Conservation (phyloP, 1,140 invertebrate genomes). For the Trinorchestia longiramus region DNA sequence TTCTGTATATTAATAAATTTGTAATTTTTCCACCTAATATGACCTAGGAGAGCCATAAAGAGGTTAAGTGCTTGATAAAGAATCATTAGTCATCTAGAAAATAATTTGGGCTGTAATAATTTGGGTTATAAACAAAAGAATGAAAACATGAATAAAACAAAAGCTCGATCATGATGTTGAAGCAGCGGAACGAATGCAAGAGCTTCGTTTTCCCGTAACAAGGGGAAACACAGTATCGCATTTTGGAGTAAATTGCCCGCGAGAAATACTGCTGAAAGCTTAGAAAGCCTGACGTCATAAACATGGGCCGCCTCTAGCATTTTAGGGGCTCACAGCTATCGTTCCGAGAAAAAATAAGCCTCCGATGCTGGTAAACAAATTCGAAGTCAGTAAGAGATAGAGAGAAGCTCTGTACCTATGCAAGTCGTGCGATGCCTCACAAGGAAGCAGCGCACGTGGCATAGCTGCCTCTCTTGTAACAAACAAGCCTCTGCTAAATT, state of each 20-base stretch:
- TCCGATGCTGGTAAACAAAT: background rate
- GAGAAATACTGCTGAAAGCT: background rate
- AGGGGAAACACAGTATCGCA: background rate
- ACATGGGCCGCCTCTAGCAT: background rate
- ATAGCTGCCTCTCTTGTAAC: background rate
- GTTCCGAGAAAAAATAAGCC: background rate
- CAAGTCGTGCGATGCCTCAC: background rate
- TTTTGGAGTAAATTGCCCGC: background rate
- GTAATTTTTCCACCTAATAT: too few relatives aligned
- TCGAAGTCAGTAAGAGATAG: background rate
- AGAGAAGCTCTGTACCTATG: background rate
- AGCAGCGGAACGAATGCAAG: background rate
- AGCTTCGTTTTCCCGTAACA: background rate
- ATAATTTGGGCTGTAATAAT: too few relatives aligned
- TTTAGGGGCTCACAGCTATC: background rate
- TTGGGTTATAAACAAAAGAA: background rate
- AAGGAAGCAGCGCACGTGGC: background rate
- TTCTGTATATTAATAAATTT: too few relatives aligned
- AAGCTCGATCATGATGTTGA: too few relatives aligned
- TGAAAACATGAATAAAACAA: background rate
- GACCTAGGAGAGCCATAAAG: too few relatives aligned
- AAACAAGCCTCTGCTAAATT: background rate
- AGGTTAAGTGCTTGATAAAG: too few relatives aligned
- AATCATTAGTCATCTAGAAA: too few relatives aligned
- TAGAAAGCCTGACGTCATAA: background rate